A percentile compares a stretch with the other conserved stretches of the same genome.
Conservation (phyloP, 2,113 vertebrate species). For the Centrocercus urophasianus region DNA sequence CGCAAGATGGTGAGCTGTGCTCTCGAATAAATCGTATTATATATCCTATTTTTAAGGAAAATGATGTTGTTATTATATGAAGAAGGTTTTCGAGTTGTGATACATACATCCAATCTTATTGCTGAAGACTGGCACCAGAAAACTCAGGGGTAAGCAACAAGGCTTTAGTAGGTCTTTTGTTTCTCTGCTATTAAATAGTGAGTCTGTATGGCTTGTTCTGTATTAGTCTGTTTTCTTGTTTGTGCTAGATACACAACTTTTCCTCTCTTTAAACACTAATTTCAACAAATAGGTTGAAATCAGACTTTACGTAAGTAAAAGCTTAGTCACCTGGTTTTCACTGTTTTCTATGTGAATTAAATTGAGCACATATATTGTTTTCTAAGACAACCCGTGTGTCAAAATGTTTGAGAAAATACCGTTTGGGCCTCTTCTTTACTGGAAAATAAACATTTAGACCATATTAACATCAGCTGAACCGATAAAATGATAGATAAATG, state of each 20-base stretch:
- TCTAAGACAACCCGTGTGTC: background rate
- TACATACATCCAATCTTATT: conserved; percentile 96
- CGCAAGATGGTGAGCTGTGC: background rate
- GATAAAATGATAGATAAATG: background rate
- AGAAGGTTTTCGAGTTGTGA: conserved; percentile 94
- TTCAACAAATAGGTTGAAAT: background rate
- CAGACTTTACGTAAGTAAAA: background rate
- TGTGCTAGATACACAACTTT: background rate
- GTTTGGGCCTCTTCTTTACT: background rate
- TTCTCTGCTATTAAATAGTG: background rate
- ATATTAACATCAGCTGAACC: background rate
- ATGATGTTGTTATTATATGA: conserved; percentile 97
- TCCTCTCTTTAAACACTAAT: background rate
- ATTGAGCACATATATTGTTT: background rate
- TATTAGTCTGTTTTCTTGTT: background rate
- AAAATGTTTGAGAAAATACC: background rate
- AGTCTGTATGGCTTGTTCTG: background rate
- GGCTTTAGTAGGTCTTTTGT: too few species aligned
- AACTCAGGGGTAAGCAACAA: conserved; percentile 89
- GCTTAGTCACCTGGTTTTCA: background rate
- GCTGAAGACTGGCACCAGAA: conserved; percentile 97
- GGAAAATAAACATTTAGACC: background rate
- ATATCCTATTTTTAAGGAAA: conserved; percentile 80
- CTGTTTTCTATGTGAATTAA: background rate
- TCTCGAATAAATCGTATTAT: background rate